phyloP scores from a whole-genome alignment of 2,113 vertebrate genomes.

The Cyphomyrus plagiostoma region DNA sequence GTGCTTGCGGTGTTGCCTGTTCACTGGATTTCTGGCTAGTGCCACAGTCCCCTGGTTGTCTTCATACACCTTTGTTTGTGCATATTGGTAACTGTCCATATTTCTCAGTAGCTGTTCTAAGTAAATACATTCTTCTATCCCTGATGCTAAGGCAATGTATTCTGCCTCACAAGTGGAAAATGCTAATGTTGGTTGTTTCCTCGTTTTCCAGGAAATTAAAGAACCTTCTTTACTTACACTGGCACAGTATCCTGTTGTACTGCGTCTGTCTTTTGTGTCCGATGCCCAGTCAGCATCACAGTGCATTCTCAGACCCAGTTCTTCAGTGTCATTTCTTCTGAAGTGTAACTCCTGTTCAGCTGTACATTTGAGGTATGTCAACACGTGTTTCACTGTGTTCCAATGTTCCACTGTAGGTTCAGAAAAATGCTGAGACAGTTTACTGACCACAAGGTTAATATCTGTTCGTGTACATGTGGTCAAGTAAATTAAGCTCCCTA shows the following conservation, averaged over 20 bases:
- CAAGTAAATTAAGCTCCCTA: no score
- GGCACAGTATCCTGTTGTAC: not conserved
- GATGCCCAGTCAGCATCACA: no score
- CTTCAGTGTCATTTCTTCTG: no score
- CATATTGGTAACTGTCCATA: not conserved
- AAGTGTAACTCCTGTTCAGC: no score
- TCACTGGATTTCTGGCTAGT: conserved; percentile 4
- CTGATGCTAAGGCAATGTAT: conserved; percentile 15
- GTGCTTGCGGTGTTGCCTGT: not conserved
- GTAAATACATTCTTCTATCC: conserved; percentile 4
- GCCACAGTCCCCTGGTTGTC: conserved; percentile 3
- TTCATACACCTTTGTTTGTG: conserved; percentile 11
- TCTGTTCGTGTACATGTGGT: no score
- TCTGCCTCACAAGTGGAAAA: not conserved
- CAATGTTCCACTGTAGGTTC: no score
- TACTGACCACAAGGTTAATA: no score
- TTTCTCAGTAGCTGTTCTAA: conserved; percentile 8
- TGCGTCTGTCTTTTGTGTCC: no score
- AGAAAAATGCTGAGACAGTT: no score
- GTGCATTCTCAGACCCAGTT: no score
- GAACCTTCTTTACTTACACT: conserved; percentile 5
- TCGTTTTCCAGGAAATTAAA: conserved; percentile 7
- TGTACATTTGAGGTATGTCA: no score
- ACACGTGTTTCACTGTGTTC: no score
- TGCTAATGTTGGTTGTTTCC: not conserved